These are phyloP conservation scores for Muscina levida DNA, from an alignment of 2,888 invertebrate genomes.

Conservation along the genomic window DNA sequence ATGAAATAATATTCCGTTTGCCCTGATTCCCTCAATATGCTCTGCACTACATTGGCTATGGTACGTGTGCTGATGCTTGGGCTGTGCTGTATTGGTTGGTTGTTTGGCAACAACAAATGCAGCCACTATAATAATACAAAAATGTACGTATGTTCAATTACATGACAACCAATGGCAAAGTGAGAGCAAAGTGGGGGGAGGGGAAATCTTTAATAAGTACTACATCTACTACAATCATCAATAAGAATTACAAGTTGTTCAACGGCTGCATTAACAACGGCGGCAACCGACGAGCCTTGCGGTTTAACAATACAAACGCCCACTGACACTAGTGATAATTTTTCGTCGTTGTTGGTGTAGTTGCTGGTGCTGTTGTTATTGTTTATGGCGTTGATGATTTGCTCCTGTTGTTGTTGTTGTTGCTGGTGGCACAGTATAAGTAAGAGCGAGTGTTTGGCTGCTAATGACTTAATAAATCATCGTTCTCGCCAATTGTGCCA, in stretches of 20 bases:
- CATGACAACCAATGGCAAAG: not conserved
- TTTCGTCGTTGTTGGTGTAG: conserved; percentile 2
- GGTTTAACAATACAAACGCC: conserved; percentile 62
- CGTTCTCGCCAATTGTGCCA: conserved; percentile 68
- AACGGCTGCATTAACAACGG: conserved; percentile 67
- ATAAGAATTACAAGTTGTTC: conserved; percentile 78
- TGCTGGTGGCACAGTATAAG: conserved; percentile 34
- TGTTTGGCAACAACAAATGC: conserved; percentile 12
- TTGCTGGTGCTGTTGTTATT: conserved; percentile 32
- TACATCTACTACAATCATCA: conserved; percentile 70
- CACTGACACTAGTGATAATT: conserved; percentile 57
- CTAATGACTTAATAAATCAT: conserved; percentile 79
- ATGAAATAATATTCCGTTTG: conserved; percentile 7
- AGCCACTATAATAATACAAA: conserved; percentile 7
- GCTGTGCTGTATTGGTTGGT: not conserved
- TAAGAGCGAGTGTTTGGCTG: conserved; percentile 62
- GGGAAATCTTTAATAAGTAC: conserved; percentile 16
- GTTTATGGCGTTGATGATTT: conserved; percentile 43
- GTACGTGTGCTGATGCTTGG: too few species aligned
- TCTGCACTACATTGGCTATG: too few species aligned
- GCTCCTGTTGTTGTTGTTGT: conserved; percentile 36
- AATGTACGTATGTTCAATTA: not conserved
- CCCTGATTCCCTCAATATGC: too few species aligned
- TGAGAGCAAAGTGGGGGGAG: not conserved
- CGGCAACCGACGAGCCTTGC: conserved; percentile 61